A percentile compares a stretch with the other conserved stretches of the same genome.
Conservation (phyloP, 2,888 invertebrate species). For the Polia nebulosa region DNA sequence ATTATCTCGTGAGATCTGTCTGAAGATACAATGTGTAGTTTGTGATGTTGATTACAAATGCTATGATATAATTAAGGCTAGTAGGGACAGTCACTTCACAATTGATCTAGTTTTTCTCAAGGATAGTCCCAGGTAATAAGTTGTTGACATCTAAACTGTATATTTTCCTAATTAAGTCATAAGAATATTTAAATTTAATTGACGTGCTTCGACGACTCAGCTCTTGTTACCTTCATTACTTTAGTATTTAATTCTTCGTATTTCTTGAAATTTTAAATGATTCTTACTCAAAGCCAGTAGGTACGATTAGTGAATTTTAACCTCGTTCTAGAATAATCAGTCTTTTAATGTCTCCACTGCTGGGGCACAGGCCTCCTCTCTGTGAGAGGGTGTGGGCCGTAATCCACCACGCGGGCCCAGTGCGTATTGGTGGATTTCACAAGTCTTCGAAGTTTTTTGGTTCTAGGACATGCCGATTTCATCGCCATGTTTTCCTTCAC, state of each 20-base stretch:
- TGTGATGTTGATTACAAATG: constrained; percentile 35
- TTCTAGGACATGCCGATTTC: no score
- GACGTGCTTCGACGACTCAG: constrained; percentile 3
- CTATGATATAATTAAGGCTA: constrained; percentile 57
- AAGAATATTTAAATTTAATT: constrained; percentile 47
- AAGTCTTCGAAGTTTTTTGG: no score
- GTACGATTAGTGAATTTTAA: no score
- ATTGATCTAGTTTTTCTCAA: constrained; percentile 76
- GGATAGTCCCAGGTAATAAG: constrained; percentile 65
- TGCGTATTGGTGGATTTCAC: no score
- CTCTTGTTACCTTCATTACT: constrained; percentile 10
- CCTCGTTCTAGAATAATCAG: no score
- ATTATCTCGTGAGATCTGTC: constrained; percentile 11
- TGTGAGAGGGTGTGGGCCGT: no score
- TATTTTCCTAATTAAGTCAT: constrained; percentile 51
- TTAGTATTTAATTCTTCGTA: not conserved
- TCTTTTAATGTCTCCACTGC: no score
- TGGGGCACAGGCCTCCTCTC: no score
- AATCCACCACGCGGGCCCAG: no score
- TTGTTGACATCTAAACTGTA: constrained; percentile 62
- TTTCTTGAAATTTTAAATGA: not conserved
- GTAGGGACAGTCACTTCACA: constrained; percentile 66
- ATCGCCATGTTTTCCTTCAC: no score
- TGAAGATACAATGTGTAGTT: constrained; percentile 34
- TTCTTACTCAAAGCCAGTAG: no score